Percentiles rank a stretch among this genome's conserved stretches.
Evolutionary conservation across 1,140 invertebrate genomes (phyloP).

Genomic region (Paraescarpia echinospica): DNA sequence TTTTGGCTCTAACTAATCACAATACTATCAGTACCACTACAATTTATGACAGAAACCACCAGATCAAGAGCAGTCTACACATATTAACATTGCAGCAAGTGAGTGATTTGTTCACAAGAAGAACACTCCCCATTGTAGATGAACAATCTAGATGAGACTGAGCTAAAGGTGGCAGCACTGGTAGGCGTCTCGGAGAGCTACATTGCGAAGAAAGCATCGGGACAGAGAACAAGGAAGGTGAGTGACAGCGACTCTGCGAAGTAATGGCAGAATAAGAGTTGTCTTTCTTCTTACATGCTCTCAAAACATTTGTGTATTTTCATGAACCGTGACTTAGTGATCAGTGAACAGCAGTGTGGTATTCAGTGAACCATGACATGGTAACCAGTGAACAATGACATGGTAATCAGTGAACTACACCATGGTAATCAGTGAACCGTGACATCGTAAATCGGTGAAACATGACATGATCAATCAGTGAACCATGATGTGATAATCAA

Average conservation of each 20-base stretch:
- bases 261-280: not conserved
- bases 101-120: not conserved
- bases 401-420: no score
- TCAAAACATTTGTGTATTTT: not conserved
- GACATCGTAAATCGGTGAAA: no score
- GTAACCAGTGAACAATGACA: no score
- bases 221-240: slow-evolving; percentile 32
- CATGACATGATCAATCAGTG: not conserved
- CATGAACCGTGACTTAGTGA: not conserved
- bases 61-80: no score
- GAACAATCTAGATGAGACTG: slow-evolving; percentile 27
- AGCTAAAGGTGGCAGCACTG: slow-evolving; percentile 49
- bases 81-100: not conserved
- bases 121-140: slow-evolving; percentile 2
- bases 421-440: no score
- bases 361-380: no score
- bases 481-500: not conserved
- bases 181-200: slow-evolving; percentile 53
- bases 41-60: not conserved
- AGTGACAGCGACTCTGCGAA: not conserved
- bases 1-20: not conserved
- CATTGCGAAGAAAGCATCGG: slow-evolving; percentile 45
- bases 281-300: no score
- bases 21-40: not conserved
- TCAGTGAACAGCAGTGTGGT: not conserved